Percentiles rank a stretch among this genome's conserved stretches.
These are phyloP conservation scores for Cotesia vestalis DNA, from an alignment of 1,140 invertebrate species.

Conservation along the genomic window DNA sequence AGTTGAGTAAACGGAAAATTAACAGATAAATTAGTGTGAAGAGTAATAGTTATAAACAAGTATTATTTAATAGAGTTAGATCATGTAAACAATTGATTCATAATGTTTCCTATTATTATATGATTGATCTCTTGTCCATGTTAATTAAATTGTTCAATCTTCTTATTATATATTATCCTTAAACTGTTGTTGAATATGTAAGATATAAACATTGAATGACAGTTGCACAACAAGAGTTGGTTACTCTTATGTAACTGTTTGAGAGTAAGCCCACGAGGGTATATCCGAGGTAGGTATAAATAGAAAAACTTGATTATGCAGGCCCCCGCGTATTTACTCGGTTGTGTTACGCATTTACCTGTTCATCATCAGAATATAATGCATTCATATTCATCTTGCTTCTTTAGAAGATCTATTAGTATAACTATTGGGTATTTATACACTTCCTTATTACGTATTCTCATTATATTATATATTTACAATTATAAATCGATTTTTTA, in stretches of 20 bases:
- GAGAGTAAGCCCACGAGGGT: conserved; percentile 56
- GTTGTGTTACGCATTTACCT: conserved; percentile 43
- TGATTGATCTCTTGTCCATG: not conserved
- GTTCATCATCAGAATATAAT: conserved; percentile 1
- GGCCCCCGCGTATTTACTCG: conserved; percentile 53
- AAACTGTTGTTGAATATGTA: not conserved
- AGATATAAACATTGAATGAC: conserved; percentile 19
- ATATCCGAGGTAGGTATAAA: conserved; percentile 59
- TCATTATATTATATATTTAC: not conserved
- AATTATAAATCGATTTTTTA: no score
- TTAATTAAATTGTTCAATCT: not conserved
- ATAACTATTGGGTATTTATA: not conserved
- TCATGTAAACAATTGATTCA: no score
- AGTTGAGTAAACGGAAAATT: no score
- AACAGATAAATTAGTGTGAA: no score
- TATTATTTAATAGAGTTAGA: no score
- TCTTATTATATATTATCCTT: not conserved
- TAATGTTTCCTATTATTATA: no score
- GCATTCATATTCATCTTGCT: not conserved
- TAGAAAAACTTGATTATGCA: conserved; percentile 60
- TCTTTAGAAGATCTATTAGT: not conserved
- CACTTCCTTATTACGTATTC: not conserved
- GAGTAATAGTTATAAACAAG: no score
- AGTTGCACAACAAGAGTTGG: conserved; percentile 48
- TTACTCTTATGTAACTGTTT: conserved; percentile 53